A percentile compares a stretch with the other conserved stretches of the same genome.
Conservation (phyloP, 2,113 vertebrate genomes). For the Apistogramma diplotaenia region DNA sequence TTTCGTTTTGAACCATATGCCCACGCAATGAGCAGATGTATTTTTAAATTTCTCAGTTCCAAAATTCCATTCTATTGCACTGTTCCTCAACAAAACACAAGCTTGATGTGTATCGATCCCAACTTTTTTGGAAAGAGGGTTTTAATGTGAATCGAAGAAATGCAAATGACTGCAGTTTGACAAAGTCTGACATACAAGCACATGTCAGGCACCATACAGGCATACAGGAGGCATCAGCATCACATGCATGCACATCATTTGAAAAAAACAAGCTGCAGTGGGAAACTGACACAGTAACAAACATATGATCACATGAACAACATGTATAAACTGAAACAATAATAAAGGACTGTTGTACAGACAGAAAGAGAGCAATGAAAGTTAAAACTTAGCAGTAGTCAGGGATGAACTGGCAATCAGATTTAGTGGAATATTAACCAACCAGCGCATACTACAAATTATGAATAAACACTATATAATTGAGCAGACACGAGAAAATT, state of each 20-base stretch:
- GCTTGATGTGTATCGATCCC: background rate
- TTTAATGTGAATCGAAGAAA: conserved; percentile 11
- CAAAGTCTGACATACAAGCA: conserved; percentile 16
- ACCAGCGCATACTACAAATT: background rate
- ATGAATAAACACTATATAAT: too few species aligned
- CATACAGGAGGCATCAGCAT: conserved; percentile 1
- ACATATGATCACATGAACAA: conserved; percentile 7
- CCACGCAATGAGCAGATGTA: too few species aligned
- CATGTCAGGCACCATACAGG: conserved; percentile 16
- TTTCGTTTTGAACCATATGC: background rate
- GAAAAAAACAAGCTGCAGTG: background rate
- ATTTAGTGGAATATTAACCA: background rate
- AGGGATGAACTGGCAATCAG: conserved; percentile 33
- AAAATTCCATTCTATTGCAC: background rate
- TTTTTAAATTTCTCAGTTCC: background rate
- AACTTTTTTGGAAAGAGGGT: background rate
- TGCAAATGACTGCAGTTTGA: conserved; percentile 1
- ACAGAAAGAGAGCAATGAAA: background rate
- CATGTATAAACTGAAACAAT: conserved; percentile 14
- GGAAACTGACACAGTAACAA: background rate
- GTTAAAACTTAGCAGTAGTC: conserved; percentile 5
- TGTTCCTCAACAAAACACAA: too few species aligned
- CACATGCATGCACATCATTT: conserved; percentile 20
- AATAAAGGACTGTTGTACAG: background rate
- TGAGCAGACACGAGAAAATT: background rate